Conservation (phyloP, 1,140 invertebrate genomes). For the Littorina saxatilis region DNA sequence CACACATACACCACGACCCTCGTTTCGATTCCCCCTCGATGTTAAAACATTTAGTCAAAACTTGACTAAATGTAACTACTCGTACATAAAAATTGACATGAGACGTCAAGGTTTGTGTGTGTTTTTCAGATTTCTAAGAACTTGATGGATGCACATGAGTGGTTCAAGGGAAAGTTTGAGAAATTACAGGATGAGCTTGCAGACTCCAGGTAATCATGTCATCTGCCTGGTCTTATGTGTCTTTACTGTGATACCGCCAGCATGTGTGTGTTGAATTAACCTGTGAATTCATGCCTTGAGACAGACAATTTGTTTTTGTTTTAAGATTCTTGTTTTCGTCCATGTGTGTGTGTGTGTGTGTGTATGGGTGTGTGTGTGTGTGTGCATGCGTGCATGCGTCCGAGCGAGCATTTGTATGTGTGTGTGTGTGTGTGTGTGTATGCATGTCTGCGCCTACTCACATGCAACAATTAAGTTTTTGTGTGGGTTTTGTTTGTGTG, state of each 20-base stretch:
- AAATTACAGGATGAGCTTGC: slow-evolving; percentile 67
- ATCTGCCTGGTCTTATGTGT: too few species aligned
- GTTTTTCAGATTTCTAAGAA: slow-evolving; percentile 65
- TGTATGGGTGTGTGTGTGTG: background rate
- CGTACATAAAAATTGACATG: too few species aligned
- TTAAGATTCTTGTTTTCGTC: background rate
- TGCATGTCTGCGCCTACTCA: background rate
- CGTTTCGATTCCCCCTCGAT: too few species aligned
- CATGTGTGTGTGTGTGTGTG: background rate
- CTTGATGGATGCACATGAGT: slow-evolving; percentile 70
- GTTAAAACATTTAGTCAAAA: too few species aligned
- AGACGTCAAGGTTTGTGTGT: too few species aligned
- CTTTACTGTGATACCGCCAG: too few species aligned
- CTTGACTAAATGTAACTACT: too few species aligned
- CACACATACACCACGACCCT: too few species aligned
- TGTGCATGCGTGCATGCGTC: background rate
- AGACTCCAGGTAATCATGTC: slow-evolving; percentile 56
- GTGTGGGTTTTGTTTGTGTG: background rate
- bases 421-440: background rate
- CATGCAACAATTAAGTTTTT: background rate
- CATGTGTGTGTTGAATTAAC: background rate
- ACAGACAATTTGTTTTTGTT: too few species aligned
- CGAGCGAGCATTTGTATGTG: background rate
- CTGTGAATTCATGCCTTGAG: too few species aligned
- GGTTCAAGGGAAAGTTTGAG: slow-evolving; percentile 72